Conservation (phyloP, 2,113 vertebrate genomes). For the Grammomys surdaster region DNA sequence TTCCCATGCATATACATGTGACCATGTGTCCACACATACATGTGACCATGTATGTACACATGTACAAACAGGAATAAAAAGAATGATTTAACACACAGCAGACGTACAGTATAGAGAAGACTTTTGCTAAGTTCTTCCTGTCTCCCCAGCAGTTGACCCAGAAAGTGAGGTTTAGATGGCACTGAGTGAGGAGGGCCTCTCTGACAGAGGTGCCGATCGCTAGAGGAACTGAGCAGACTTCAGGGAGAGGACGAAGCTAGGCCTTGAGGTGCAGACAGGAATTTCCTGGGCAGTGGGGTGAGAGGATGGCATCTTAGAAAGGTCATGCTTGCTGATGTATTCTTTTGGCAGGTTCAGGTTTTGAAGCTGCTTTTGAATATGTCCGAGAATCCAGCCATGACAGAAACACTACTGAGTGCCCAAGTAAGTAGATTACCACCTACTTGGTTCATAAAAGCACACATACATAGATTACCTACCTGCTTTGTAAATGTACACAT, state of each 20-base stretch:
- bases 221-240: background rate
- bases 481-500: conserved; percentile 33
- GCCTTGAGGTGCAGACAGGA: background rate
- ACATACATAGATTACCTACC: conserved; percentile 20
- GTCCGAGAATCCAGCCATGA: conserved; percentile 94
- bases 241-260: background rate
- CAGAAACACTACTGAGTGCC: conserved; percentile 91
- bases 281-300: background rate
- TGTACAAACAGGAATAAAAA: no score
- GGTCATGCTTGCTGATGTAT: background rate
- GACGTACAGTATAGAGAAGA: background rate
- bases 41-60: no score
- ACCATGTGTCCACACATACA: no score
- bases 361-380: conserved; percentile 95
- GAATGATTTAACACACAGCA: background rate
- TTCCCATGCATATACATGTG: background rate
- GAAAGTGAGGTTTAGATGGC: background rate
- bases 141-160: background rate
- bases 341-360: conserved; percentile 91
- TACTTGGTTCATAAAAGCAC: no score
- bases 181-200: background rate
- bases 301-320: background rate
- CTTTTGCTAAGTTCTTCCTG: background rate
- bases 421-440: conserved; percentile 87
- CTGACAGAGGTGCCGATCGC: background rate